Evolutionary conservation across 2,797 vertebrate genomes (phyloP).

Genomic region (Phrynocephalus forsythii): DNA sequence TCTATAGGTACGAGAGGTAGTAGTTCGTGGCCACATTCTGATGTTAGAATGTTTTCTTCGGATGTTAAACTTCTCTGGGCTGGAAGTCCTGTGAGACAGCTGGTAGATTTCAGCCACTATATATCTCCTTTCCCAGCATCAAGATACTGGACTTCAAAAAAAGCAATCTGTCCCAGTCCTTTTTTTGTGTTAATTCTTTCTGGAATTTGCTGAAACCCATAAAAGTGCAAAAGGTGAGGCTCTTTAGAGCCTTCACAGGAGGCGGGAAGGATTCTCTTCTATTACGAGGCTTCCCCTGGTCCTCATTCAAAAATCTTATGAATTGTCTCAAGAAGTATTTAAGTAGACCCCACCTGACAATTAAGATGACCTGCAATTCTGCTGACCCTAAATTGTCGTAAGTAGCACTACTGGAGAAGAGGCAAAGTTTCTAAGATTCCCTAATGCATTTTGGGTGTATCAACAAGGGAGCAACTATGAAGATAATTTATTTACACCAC

Average conservation of each 20-base stretch:
- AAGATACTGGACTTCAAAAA: not conserved
- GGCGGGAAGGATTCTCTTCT: not conserved
- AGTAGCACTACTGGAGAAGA: slow-evolving; percentile 22
- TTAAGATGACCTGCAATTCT: slow-evolving; percentile 15
- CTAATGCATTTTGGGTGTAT: not conserved
- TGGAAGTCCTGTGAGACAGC: not conserved
- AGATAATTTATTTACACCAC: not conserved
- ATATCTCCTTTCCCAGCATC: not conserved
- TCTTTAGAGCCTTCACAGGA: slow-evolving; percentile 1
- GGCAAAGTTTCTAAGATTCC: slow-evolving; percentile 13
- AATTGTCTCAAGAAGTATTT: not conserved
- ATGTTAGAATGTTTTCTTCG: not conserved
- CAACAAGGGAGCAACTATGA: not conserved
- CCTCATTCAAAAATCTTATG: not conserved
- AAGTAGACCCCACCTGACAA: slow-evolving; percentile 18
- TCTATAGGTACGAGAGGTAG: slow-evolving; percentile 28
- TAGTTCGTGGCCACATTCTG: slow-evolving; percentile 1
- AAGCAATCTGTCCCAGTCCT: not conserved
- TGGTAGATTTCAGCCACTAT: not conserved
- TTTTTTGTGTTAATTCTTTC: rapidly evolving
- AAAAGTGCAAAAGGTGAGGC: slow-evolving; percentile 20
- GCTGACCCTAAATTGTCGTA: slow-evolving; percentile 3
- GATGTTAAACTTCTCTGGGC: not conserved
- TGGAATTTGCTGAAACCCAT: not conserved
- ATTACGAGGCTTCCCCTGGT: not conserved